Percentiles rank a stretch among this genome's conserved stretches.
Conservation (phyloP, 1,140 invertebrate species). For the Drosophila pachea region DNA sequence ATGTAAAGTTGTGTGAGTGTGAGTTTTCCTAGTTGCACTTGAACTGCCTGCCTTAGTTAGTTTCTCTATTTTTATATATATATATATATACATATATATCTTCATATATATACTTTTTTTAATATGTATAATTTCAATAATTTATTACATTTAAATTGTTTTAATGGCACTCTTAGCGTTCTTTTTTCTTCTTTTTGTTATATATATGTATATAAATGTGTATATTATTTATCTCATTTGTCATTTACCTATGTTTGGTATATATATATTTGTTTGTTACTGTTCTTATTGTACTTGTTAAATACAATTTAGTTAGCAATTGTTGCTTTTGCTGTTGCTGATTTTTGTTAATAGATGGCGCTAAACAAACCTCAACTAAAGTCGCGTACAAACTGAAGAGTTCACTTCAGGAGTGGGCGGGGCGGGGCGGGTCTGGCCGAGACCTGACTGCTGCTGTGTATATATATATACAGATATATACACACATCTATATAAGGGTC, state of each 20-base stretch:
- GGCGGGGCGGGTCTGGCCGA: constrained; percentile 18
- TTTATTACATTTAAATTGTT: constrained; percentile 76
- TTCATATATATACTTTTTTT: constrained; percentile 56
- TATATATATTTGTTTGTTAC: constrained; percentile 37
- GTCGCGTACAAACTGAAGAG: constrained; percentile 14
- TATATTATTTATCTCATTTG: constrained; percentile 27
- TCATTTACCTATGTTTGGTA: constrained; percentile 35
- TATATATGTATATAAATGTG: neutral
- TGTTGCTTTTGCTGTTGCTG: too few species aligned
- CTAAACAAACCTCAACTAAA: constrained; percentile 13
- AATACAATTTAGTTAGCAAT: constrained; percentile 29
- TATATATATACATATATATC: constrained; percentile 19
- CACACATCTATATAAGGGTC: constrained; percentile 28
- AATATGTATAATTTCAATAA: constrained; percentile 73
- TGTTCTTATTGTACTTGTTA: constrained; percentile 31
- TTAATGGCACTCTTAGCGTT: constrained; percentile 76
- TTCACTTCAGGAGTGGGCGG: neutral
- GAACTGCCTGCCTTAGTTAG: constrained; percentile 39
- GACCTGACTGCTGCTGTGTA: too few species aligned
- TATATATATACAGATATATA: constrained; percentile 16
- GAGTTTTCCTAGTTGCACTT: constrained; percentile 43
- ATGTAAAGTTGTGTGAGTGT: constrained; percentile 6
- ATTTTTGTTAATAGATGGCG: constrained; percentile 7
- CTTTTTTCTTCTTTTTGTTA: constrained; percentile 23
- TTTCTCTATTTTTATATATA: constrained; percentile 6